phyloP scores from a whole-genome alignment of 1,140 invertebrate genomes.

The Drosophila seguyi region DNA sequence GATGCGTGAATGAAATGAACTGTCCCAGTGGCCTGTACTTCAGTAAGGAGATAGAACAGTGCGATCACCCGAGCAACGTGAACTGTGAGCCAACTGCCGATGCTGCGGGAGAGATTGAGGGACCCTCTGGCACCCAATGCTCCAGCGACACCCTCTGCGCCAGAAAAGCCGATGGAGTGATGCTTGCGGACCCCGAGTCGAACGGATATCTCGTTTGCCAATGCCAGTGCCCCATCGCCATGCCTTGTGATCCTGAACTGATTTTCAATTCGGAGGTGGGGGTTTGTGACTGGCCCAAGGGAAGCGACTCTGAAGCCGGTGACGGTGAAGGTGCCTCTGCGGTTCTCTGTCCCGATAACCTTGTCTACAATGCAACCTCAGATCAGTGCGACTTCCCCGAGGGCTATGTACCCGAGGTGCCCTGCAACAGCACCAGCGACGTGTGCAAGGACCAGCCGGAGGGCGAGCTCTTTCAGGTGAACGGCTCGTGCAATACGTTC shows the following conservation, averaged over 20 bases:
- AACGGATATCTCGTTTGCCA: constrained; percentile 68
- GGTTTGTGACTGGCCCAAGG: constrained; percentile 48
- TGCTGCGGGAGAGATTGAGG: constrained; percentile 26
- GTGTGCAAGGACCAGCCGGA: constrained; percentile 54
- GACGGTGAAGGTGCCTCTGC: neutral
- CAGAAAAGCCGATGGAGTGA: constrained; percentile 28
- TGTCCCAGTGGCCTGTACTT: constrained; percentile 65
- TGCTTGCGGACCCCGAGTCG: constrained; percentile 34
- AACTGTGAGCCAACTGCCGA: constrained; percentile 37
- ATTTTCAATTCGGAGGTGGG: constrained; percentile 36
- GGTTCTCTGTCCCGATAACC: constrained; percentile 34
- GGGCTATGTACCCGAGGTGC: constrained; percentile 54
- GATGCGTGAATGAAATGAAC: constrained; percentile 39
- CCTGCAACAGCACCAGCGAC: constrained; percentile 35
- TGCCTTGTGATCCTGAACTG: constrained; percentile 46
- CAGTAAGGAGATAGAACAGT: neutral
- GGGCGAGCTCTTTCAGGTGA: constrained; percentile 54
- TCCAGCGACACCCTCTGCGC: constrained; percentile 30
- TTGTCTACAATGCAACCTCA: constrained; percentile 62
- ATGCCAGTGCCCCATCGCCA: constrained; percentile 65
- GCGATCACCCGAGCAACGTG: constrained; percentile 45
- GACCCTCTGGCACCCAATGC: constrained; percentile 63
- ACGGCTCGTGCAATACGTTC: constrained; percentile 63
- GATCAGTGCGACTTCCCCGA: constrained; percentile 58
- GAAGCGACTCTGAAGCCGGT: neutral